These are phyloP conservation scores for Noctua pronuba DNA, from an alignment of 2,888 invertebrate genomes.

Conservation along the genomic window DNA sequence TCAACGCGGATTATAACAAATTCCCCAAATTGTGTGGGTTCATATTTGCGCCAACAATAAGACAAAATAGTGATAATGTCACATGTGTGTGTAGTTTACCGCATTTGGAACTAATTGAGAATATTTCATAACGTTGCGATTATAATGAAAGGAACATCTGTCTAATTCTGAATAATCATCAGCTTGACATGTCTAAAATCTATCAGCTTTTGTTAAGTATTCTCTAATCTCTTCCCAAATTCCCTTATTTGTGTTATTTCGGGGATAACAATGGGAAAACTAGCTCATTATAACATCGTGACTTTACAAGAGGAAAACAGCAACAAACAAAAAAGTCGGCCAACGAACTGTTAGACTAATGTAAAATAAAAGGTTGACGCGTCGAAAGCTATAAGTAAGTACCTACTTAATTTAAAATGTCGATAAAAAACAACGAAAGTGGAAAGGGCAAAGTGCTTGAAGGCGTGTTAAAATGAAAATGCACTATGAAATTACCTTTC, in stretches of 20 bases:
- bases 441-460: slow-evolving; percentile 86
- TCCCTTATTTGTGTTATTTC: slow-evolving; percentile 29
- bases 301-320: slow-evolving; percentile 43
- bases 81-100: slow-evolving; percentile 88
- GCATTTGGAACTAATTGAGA: slow-evolving; percentile 89
- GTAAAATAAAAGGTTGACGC: slow-evolving; percentile 60
- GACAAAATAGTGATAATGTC: slow-evolving; percentile 89
- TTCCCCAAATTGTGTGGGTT: slow-evolving; percentile 90
- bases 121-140: slow-evolving; percentile 85
- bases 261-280: slow-evolving; percentile 33
- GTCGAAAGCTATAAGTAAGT: slow-evolving; percentile 47
- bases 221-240: slow-evolving; percentile 14
- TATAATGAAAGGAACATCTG: slow-evolving; percentile 88
- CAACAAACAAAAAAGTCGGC: slow-evolving; percentile 58
- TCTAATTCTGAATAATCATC: slow-evolving; percentile 69
- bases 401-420: slow-evolving; percentile 67
- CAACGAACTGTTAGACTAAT: slow-evolving; percentile 61
- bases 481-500: slow-evolving; percentile 89
- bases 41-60: slow-evolving; percentile 88
- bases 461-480: slow-evolving; percentile 87
- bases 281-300: slow-evolving; percentile 53
- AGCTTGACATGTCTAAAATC: slow-evolving; percentile 47
- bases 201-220: slow-evolving; percentile 40
- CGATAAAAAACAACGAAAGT: slow-evolving; percentile 82
- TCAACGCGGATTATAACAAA: slow-evolving; percentile 88